phyloP scores from a whole-genome alignment of 2,888 invertebrate species.

The Cinara cedri region DNA sequence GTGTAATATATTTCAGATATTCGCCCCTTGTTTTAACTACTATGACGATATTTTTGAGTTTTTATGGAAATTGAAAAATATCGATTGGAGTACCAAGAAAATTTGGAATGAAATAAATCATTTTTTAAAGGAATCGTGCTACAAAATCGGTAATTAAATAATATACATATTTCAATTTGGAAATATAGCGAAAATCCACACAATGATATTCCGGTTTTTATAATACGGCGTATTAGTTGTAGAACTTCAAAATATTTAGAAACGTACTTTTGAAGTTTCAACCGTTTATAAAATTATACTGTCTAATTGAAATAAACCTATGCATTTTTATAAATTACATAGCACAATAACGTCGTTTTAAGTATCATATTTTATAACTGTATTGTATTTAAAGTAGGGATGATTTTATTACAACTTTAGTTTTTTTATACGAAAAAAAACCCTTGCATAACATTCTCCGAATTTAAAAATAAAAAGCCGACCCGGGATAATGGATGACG shows the following conservation, averaged over 20 bases:
- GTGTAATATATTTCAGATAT: background rate
- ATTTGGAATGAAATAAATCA: background rate
- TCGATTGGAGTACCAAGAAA: constrained; percentile 21
- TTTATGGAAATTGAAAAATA: constrained; percentile 22
- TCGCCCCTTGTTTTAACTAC: background rate
- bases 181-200: background rate
- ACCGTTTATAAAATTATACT: background rate
- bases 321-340: too few species aligned
- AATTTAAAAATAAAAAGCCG: background rate
- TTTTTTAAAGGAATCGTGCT: constrained; percentile 9
- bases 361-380: too few species aligned
- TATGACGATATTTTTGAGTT: constrained; percentile 9
- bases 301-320: too few species aligned
- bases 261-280: too few species aligned
- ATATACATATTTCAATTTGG: too few species aligned
- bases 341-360: too few species aligned
- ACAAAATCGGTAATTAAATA: background rate
- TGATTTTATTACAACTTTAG: too few species aligned
- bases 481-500: too few species aligned
- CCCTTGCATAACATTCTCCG: background rate
- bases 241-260: background rate
- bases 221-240: background rate
- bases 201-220: background rate
- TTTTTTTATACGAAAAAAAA: background rate
- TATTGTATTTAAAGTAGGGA: background rate